Evolutionary conservation across 37 sponge, comb jelly and placozoan species (phyloP).

Genomic region (Diacarnus erythraeanus): DNA sequence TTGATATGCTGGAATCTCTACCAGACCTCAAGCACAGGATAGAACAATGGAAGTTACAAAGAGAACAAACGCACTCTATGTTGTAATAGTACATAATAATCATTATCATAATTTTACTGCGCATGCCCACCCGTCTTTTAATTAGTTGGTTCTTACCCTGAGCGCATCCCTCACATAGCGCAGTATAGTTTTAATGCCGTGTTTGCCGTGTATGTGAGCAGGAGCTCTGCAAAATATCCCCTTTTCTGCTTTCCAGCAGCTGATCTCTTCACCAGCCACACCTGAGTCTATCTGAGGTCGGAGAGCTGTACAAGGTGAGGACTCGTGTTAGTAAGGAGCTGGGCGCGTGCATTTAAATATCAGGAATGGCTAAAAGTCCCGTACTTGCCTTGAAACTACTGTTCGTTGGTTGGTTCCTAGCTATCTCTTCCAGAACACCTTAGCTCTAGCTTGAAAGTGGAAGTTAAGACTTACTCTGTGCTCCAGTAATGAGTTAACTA

Average conservation of each 20-base stretch:
- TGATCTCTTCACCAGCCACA: background rate
- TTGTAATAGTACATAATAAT: too few species aligned
- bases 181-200: background rate
- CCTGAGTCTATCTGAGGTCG: background rate
- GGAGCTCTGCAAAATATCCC: constrained; percentile 37
- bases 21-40: constrained; percentile 50
- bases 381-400: background rate
- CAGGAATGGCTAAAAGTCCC: background rate
- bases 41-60: constrained; percentile 44
- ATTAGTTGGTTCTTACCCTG: background rate
- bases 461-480: background rate
- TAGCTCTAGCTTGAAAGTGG: background rate
- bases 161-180: background rate
- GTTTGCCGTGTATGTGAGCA: background rate
- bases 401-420: too few species aligned
- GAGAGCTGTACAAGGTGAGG: background rate
- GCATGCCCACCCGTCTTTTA: background rate
- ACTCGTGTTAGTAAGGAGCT: background rate
- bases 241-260: constrained; percentile 10
- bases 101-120: background rate
- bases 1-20: constrained; percentile 81
- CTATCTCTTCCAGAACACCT: background rate
- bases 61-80: background rate
- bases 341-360: background rate
- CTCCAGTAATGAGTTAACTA: too few species aligned